Evolutionary conservation across 2,888 invertebrate genomes (phyloP), one percentile per base, ranked within the genome.

Genomic region (Bombyx huttoni): DNA sequence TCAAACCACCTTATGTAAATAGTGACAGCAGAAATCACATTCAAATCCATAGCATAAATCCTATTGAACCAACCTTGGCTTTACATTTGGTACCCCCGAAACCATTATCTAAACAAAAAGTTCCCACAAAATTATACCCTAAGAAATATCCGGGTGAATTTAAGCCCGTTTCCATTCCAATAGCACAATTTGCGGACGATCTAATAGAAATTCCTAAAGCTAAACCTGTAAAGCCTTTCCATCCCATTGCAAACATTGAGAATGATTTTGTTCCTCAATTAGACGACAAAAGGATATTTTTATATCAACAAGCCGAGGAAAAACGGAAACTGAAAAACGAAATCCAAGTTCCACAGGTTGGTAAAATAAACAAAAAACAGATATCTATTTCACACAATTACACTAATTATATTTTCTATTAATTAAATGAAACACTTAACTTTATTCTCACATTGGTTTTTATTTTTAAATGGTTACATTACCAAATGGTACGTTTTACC

Each of bases 131-230:
- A 62, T 62, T 83, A 33, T 91, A 89, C 61, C 91, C 91, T 0
- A 92, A 91, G 67, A 92, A 92, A 65, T 91, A 83, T 67, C 71
- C 79, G 55, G 79, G 84, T 49, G 81, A 82, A 24, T 83, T 90
- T 52, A 88, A 86, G 52, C 85, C 88, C 0, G 67, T 87, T 48
- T 77, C 82, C 1, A 85, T 88, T 58, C 88, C 88, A 8, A 65
- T 87, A 54, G 65, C 65, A 6, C 81, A 81, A 58, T 82, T 70
- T 53, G 69, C 67, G 46, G 78, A 77, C 34, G 74, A 72, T 13
- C 59, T 61, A 10, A 72, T 64, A 55, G 68, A 83, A 70, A 65
- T 83, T 13, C 89, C 89, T 53, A 81, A 78, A 62, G 89, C 86
- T 49, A 81, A 87, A 58, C 82, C 85, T 24, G 67, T 65, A 61